Evolutionary conservation across 2,888 invertebrate species (phyloP).

Genomic region (Metacarcinus magister): DNA sequence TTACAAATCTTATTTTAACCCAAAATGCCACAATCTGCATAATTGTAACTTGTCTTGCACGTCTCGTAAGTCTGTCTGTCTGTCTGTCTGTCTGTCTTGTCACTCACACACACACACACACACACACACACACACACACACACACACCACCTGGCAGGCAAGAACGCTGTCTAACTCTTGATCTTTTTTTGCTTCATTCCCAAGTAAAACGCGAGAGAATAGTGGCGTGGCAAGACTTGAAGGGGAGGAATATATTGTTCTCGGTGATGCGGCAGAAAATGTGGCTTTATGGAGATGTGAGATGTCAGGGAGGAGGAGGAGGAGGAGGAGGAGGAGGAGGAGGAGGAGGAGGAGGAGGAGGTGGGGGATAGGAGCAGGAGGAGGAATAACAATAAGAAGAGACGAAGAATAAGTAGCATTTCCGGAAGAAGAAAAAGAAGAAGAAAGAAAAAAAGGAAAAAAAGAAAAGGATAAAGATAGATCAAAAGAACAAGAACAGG

Average conservation of each 20-base stretch:
- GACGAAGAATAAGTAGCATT: not conserved
- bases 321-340: not conserved
- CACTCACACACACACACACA: not conserved
- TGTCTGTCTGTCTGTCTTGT: not conserved
- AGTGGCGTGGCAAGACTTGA: not conserved
- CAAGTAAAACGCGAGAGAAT: not conserved
- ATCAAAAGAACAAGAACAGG: too few species aligned
- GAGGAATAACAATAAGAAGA: not conserved
- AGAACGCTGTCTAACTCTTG: not conserved
- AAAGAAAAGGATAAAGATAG: not conserved
- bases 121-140: not conserved
- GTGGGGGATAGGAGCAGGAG: not conserved
- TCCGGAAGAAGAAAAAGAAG: not conserved
- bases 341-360: not conserved
- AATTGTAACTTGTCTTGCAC: too few species aligned
- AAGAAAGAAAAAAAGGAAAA: not conserved
- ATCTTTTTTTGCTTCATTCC: not conserved
- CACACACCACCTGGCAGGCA: not conserved
- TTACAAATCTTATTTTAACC: too few species aligned
- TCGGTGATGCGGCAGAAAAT: not conserved
- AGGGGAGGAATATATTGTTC: not conserved
- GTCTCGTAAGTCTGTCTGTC: not conserved
- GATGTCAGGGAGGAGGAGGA: not conserved
- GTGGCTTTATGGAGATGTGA: slow-evolving; percentile 11
- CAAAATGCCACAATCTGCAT: too few species aligned